These are phyloP conservation scores for Neotragus pygmaeus DNA, from an alignment of 2,113 vertebrate species.

Conservation along the genomic window DNA sequence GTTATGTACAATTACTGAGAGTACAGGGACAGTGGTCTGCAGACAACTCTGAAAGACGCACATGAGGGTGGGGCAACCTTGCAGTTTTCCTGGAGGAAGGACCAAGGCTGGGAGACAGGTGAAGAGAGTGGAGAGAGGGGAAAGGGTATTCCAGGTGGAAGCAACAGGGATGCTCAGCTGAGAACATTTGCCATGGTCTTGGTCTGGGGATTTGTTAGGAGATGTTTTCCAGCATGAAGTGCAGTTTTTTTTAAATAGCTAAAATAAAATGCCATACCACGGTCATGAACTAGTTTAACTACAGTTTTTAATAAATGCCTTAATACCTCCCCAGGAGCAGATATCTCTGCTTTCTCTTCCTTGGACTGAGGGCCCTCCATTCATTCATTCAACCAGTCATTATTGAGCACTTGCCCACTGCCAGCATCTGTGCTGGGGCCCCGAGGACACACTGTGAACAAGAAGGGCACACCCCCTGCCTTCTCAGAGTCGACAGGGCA, in stretches of 20 bases:
- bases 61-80: neutral
- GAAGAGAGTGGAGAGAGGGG: neutral
- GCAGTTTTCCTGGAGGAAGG: neutral
- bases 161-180: neutral
- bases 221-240: neutral
- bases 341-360: neutral
- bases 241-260: neutral
- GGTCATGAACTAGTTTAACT: neutral
- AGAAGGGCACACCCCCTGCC: neutral
- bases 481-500: neutral
- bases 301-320: neutral
- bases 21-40: fast-evolving
- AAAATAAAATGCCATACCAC: neutral
- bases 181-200: neutral
- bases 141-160: neutral
- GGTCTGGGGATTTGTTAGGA: neutral
- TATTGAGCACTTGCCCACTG: neutral
- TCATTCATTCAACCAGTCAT: neutral
- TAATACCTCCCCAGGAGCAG: neutral
- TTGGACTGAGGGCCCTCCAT: neutral
- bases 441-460: neutral
- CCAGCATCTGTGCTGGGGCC: neutral
- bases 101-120: neutral
- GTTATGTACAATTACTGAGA: neutral
- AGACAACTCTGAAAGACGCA: neutral